Base-by-base conservation (phyloP, 2,888 invertebrate species). In the Diaprepes abbreviatus region DNA sequence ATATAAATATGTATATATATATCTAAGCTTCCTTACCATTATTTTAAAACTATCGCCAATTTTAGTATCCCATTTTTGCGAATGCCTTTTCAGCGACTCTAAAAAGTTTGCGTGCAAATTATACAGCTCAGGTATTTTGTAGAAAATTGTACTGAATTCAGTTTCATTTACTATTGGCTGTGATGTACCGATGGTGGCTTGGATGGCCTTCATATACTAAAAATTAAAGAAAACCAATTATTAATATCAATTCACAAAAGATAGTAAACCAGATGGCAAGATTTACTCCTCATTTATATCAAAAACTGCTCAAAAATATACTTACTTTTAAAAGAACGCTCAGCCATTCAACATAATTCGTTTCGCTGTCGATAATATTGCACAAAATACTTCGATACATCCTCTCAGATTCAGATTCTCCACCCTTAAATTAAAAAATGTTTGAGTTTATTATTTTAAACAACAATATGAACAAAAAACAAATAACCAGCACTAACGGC, bases 201-300 rank as follows among this genome's bases (percentile, higher is more conserved):
- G 93, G 76, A 96, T 91, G 16, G 94, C 95, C 81, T 94, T 94
- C 92, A 95, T 95, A 81, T 96, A 96, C 94, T 96, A 85, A 87
- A 85, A 74, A 70, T n/a, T n/a, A n/a, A n/a, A n/a, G n/a, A n/a
- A n/a, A n/a, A n/a, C n/a, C n/a, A n/a, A n/a, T n/a, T n/a, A n/a
- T n/a, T n/a, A n/a, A n/a, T n/a, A n/a, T n/a, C n/a, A n/a, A n/a
- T n/a, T n/a, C n/a, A n/a, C n/a, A n/a, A n/a, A n/a, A n/a, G n/a
- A n/a, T n/a, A n/a, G n/a, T n/a, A n/a, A n/a, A n/a, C n/a, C n/a
- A n/a, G n/a, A n/a, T n/a, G n/a, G n/a, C n/a, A n/a, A n/a, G n/a
- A n/a, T n/a, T n/a, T n/a, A n/a, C n/a, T n/a, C n/a, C n/a, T n/a
- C n/a, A n/a, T n/a, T n/a, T n/a, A n/a, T n/a, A n/a, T n/a, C n/a